Conservation (phyloP, 1,140 invertebrate genomes). For the Meloidogyne chitwoodi region DNA sequence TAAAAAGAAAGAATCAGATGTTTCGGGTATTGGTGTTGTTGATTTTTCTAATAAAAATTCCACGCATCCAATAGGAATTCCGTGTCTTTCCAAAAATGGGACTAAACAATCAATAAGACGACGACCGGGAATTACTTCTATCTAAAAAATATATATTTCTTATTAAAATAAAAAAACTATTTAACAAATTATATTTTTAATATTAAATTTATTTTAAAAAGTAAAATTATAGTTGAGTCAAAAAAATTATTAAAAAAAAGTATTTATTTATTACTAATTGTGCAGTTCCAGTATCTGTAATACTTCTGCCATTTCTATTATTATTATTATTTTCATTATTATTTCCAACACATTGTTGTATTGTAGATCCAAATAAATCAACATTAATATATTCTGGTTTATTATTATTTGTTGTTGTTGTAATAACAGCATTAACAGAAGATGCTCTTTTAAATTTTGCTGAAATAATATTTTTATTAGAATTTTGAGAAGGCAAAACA, state of each 20-base stretch:
- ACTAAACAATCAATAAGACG: conserved; percentile 24
- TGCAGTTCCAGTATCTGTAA: background rate
- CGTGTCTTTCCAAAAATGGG: conserved; percentile 26
- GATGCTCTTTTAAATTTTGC: conserved; percentile 12
- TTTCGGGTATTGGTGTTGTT: conserved; percentile 26
- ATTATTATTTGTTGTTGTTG: background rate
- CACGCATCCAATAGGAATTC: conserved; percentile 22
- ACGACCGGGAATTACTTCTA: conserved; percentile 28
- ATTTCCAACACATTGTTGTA: background rate
- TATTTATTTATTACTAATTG: background rate
- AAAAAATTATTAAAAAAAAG: background rate
- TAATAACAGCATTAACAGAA: conserved; percentile 4
- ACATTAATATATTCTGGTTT: background rate
- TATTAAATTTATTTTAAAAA: too few relatives aligned
- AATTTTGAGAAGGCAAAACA: background rate
- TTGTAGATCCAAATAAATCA: background rate
- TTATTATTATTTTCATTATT: background rate
- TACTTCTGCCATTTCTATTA: background rate
- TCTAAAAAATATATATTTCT: background rate
- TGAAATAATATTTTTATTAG: background rate
- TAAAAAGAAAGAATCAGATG: conserved; percentile 26
- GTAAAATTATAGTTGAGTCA: too few relatives aligned
- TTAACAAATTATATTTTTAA: too few relatives aligned
- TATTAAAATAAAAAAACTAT: too few relatives aligned
- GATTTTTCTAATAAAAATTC: conserved; percentile 36